Percentiles rank a stretch among this genome's conserved stretches.
phyloP scores from a whole-genome alignment of 1,140 invertebrate genomes.

The Vanessa tameamea region DNA sequence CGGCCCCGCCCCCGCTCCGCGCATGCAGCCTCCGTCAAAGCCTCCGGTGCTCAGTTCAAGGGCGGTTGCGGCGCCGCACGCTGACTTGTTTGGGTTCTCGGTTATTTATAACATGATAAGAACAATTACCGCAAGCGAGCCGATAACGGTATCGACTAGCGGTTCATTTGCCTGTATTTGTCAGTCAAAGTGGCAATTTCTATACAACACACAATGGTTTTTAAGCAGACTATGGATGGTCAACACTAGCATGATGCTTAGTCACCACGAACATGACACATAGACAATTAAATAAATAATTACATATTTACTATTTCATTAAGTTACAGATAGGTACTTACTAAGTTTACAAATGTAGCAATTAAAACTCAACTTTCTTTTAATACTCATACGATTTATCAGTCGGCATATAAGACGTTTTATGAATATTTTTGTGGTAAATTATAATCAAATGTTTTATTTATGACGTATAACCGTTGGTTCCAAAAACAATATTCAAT shows the following conservation, averaged over 20 bases:
- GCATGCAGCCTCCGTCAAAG: slow-evolving; percentile 55
- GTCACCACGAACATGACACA: background rate
- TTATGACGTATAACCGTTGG: too few species aligned
- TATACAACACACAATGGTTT: background rate
- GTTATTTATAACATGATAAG: slow-evolving; percentile 51
- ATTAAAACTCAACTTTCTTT: too few species aligned
- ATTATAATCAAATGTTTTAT: too few species aligned
- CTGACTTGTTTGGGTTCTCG: slow-evolving; percentile 69
- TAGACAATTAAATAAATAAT: background rate
- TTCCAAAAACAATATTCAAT: too few species aligned
- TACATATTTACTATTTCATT: background rate
- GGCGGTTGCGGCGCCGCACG: slow-evolving; percentile 64
- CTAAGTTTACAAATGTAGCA: too few species aligned
- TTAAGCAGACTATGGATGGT: background rate
- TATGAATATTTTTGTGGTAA: too few species aligned
- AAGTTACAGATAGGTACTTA: too few species aligned
- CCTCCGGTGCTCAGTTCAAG: slow-evolving; percentile 72
- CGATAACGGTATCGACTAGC: slow-evolving; percentile 30
- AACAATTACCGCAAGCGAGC: slow-evolving; percentile 25
- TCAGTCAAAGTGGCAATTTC: slow-evolving; percentile 18
- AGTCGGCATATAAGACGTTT: too few species aligned
- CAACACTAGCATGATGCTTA: background rate
- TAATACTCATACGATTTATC: too few species aligned
- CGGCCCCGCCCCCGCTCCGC: slow-evolving; percentile 62
- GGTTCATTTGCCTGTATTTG: slow-evolving; percentile 23